Evolutionary conservation across 2,888 invertebrate species (phyloP).

Genomic region (Chrysopilus asiliformis): DNA sequence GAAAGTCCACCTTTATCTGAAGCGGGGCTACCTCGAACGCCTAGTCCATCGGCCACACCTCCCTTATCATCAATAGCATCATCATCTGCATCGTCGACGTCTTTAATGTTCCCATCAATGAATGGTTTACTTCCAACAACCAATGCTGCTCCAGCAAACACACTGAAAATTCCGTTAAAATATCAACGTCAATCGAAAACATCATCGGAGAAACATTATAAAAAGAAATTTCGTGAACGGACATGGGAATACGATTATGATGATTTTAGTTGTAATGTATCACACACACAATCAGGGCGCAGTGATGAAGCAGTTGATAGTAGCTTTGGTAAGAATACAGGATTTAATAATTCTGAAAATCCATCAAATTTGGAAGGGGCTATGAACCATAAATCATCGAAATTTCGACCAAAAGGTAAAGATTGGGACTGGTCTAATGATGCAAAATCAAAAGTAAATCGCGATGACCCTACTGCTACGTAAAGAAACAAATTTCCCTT

Average conservation of each 20-base stretch:
- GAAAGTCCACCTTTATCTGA: slow-evolving; percentile 41
- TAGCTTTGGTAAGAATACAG: slow-evolving; percentile 5
- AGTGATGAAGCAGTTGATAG: slow-evolving; percentile 7
- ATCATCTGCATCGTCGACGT: slow-evolving; percentile 1
- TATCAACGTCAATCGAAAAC: slow-evolving; percentile 43
- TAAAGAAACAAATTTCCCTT: slow-evolving; percentile 4
- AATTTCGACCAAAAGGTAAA: slow-evolving; percentile 58
- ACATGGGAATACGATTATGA: slow-evolving; percentile 44
- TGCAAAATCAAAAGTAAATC: slow-evolving; percentile 18
- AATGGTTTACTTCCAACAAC: too few relatives aligned
- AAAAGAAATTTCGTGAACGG: slow-evolving; percentile 75
- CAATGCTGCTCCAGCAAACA: too few relatives aligned
- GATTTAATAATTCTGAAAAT: slow-evolving; percentile 12
- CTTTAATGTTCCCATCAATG: slow-evolving; percentile 8
- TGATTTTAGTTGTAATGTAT: slow-evolving; percentile 24
- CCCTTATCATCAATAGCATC: slow-evolving; percentile 16
- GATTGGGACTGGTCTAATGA: slow-evolving; percentile 52
- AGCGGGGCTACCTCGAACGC: slow-evolving; percentile 32
- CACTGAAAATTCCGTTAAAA: slow-evolving; percentile 41
- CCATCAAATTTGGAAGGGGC: slow-evolving; percentile 14
- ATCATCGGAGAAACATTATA: slow-evolving; percentile 54
- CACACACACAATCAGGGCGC: slow-evolving; percentile 1
- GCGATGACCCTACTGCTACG: slow-evolving; percentile 10
- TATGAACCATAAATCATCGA: slow-evolving; percentile 42
- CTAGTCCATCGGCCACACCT: slow-evolving; percentile 33